A percentile compares a stretch with the other conserved stretches of the same genome.
These are phyloP conservation scores for Andrena trimmerana DNA, from an alignment of 2,888 invertebrate genomes.

Conservation along the genomic window DNA sequence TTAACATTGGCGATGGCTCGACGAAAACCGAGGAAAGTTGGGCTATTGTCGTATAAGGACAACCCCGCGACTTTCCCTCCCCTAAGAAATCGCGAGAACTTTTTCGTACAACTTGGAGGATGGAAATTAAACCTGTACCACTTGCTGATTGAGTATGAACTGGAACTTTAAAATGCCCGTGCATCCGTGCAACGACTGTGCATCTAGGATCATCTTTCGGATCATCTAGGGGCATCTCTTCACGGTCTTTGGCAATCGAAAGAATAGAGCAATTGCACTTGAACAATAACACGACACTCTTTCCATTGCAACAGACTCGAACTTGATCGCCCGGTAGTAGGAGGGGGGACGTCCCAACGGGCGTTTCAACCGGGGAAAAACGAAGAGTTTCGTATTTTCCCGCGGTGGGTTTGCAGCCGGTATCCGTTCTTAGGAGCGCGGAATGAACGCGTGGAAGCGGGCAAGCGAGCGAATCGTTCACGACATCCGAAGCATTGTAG, in stretches of 20 bases:
- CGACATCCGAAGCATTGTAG: conserved; percentile 84
- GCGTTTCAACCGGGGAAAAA: conserved; percentile 2
- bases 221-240: too few species aligned
- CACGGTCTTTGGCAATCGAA: too few species aligned
- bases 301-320: too few species aligned
- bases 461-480: conserved; percentile 77
- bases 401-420: conserved; percentile 29
- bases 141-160: neutral
- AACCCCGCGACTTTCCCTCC: conserved; percentile 5
- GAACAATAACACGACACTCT: too few species aligned
- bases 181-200: too few species aligned
- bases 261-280: too few species aligned
- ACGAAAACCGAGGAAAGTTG: conserved; percentile 10
- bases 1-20: neutral
- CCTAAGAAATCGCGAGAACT: neutral
- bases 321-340: too few species aligned
- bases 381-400: conserved; percentile 43
- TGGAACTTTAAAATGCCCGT: too few species aligned
- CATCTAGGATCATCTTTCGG: too few species aligned
- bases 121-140: neutral
- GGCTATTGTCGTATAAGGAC: conserved; percentile 21
- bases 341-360: neutral
- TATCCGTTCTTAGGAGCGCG: conserved; percentile 48
- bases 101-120: conserved; percentile 2
- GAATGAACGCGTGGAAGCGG: conserved; percentile 65